Evolutionary conservation across 1,140 invertebrate species (phyloP), one percentile per base, ranked within the genome.

Genomic region (Limonius californicus): DNA sequence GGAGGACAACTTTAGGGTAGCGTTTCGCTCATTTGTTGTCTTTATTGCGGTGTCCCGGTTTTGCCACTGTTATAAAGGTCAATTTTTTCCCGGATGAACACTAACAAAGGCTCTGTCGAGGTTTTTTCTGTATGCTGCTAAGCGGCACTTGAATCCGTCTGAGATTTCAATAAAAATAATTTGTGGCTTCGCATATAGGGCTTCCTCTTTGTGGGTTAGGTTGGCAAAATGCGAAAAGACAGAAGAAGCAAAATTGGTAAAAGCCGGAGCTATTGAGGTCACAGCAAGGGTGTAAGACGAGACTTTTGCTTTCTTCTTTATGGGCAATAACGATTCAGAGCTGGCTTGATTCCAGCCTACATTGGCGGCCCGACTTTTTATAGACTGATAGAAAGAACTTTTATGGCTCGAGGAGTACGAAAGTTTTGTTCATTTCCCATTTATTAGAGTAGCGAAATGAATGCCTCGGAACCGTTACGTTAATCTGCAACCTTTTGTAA

Each of bases 241-340:
- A 27, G 30, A 55, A 35, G 27, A 27, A 27, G 21, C 54, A 55
- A 55, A 35, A 35, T 50, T 50, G 54, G 30, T 30, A 55, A 55
- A 55, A 35, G 21, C 30, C 27, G 16, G 15, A 55, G 30, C 54
- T 30, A 55, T 55, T 35, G 54, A 55, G 21, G 54, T 55, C 54
- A 12, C 54, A 35, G 54, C 21, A 55, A 55, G 54, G 54, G 54
- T 27, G 54, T 55, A 35, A 27, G 54, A 55, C 54, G 30, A 27
- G 54, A 35, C 54, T 35, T 55, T 35, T 55, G 54, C 54, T 55
- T 55, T 55, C 54, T 55, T 35, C 54, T 55, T 55, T 55, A 55
- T 55, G 54, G 54, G 21, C 54, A 55, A 55, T 55, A 55, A 55
- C 54, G 54, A 55, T 55, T 55, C 54, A 35, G 30, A 7, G 21